Conservation (phyloP, 2,113 vertebrate genomes). For the Archocentrus centrarchus region DNA sequence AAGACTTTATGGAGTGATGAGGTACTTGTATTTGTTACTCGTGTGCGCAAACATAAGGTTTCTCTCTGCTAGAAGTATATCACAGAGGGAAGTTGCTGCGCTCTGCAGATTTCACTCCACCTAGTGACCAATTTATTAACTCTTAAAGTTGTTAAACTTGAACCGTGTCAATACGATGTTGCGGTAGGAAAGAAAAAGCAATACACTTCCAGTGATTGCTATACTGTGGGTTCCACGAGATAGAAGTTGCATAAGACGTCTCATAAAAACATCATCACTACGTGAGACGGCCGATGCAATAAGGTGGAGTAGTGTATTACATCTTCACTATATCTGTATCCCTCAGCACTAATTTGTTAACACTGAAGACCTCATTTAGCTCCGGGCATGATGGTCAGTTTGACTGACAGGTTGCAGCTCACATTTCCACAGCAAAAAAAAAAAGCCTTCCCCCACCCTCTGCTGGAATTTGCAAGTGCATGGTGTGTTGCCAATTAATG, state of each 20-base stretch:
- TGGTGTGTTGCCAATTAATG: conserved; percentile 66
- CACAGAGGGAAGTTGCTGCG: conserved; percentile 27
- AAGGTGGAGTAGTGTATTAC: conserved; percentile 22
- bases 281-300: conserved; percentile 1
- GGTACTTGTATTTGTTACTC: conserved; percentile 38
- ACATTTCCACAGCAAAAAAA: conserved; percentile 5
- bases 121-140: conserved; percentile 57
- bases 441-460: conserved; percentile 31
- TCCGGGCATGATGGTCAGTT: conserved; percentile 41
- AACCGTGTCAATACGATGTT: conserved; percentile 44
- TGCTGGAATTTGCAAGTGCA: conserved; percentile 50
- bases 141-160: conserved; percentile 63
- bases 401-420: conserved; percentile 65
- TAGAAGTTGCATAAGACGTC: neutral
- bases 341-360: conserved; percentile 63
- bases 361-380: conserved; percentile 61
- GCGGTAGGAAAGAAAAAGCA: conserved; percentile 8
- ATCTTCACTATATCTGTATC: conserved; percentile 5
- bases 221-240: conserved; percentile 14
- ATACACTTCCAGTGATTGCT: neutral
- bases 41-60: conserved; percentile 40
- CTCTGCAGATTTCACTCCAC: conserved; percentile 45
- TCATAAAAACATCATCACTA: neutral
- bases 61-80: conserved; percentile 36
- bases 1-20: conserved; percentile 46